A percentile compares a stretch with the other conserved stretches of the same genome.
phyloP scores from a whole-genome alignment of 2,888 invertebrate species.

The Heliconius charithonia region DNA sequence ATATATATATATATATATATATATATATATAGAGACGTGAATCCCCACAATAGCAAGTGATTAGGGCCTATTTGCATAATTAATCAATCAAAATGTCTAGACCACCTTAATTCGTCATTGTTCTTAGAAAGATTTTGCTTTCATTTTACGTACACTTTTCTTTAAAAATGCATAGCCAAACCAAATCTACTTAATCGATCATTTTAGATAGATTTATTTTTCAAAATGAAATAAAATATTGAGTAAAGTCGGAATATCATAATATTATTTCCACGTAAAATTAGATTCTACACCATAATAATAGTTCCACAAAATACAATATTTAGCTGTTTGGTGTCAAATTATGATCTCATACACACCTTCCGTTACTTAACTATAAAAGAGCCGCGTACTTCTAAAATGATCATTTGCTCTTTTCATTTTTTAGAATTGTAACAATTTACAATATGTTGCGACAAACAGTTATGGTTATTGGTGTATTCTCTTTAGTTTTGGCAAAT shows the following conservation, averaged over 20 bases:
- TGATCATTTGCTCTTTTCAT: slow-evolving; percentile 37
- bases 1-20: too few relatives aligned
- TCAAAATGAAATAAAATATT: not conserved
- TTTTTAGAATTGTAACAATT: not conserved
- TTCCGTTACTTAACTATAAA: slow-evolving; percentile 38
- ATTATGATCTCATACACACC: slow-evolving; percentile 45
- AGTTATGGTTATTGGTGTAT: slow-evolving; percentile 21
- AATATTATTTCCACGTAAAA: slow-evolving; percentile 42
- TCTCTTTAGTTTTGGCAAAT: slow-evolving; percentile 50
- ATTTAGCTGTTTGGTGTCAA: slow-evolving; percentile 40
- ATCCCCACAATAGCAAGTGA: not conserved
- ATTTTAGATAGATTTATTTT: not conserved
- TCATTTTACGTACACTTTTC: not conserved
- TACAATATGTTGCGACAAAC: slow-evolving; percentile 36
- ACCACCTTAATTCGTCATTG: slow-evolving; percentile 21
- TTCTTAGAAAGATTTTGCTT: not conserved
- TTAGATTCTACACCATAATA: slow-evolving; percentile 40
- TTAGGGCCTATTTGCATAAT: slow-evolving; percentile 17
- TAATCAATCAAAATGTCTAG: slow-evolving; percentile 20
- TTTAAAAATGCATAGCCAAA: too few relatives aligned
- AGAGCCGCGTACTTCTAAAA: slow-evolving; percentile 27
- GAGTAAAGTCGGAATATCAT: not conserved
- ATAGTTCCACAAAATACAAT: slow-evolving; percentile 37
- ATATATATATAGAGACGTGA: not conserved
- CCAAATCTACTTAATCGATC: not conserved